These are phyloP conservation scores for Periophthalmodon schlosseri DNA, from an alignment of 2,113 vertebrate genomes.

Conservation along the genomic window DNA sequence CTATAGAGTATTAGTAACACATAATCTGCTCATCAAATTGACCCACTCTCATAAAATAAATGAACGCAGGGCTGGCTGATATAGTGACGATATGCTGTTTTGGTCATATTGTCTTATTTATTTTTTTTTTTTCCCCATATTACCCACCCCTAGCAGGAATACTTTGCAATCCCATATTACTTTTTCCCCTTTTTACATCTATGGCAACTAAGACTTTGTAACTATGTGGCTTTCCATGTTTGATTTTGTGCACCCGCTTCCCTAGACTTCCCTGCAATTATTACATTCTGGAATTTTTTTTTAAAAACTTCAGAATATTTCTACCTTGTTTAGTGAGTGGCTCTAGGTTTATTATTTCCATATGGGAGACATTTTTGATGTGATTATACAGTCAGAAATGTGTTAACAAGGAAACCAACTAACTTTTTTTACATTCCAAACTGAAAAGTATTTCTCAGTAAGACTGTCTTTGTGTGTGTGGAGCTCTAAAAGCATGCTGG, in stretches of 20 bases:
- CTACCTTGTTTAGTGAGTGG: neutral
- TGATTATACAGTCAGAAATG: neutral
- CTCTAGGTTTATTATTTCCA: neutral
- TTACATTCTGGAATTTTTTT: neutral
- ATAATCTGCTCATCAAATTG: neutral
- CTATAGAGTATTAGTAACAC: neutral
- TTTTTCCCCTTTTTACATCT: neutral
- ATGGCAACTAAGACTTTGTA: no score
- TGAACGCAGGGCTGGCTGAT: no score
- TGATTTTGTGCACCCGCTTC: neutral
- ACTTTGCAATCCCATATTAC: no score
- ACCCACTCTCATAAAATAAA: neutral
- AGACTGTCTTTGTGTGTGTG: constrained; percentile 5
- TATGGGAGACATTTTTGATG: neutral
- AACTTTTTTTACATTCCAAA: constrained; percentile 6
- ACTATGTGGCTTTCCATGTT: neutral
- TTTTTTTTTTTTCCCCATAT: no score
- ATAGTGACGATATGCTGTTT: neutral
- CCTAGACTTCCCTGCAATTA: neutral
- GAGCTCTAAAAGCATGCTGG: constrained; percentile 1
- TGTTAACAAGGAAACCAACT: constrained; percentile 46
- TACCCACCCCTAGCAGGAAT: no score
- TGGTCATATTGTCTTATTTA: no score
- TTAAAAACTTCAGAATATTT: neutral
- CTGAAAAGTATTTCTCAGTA: neutral